Evolutionary conservation across 2,797 vertebrate species (phyloP), one percentile per base, ranked within the genome.

Genomic region (Pygocentrus nattereri): DNA sequence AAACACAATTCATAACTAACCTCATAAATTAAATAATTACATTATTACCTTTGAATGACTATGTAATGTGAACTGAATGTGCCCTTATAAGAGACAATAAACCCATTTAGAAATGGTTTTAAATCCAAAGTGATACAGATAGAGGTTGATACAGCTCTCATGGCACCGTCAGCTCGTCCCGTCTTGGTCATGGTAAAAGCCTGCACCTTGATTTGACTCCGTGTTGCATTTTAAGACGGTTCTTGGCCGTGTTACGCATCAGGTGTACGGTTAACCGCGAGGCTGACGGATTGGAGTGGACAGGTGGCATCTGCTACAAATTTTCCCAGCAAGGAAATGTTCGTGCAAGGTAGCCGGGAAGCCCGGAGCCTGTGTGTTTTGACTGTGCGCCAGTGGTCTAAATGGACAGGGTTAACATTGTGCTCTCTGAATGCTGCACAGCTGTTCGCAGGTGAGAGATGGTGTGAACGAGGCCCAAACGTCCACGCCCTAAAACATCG

Each of bases 291-390:
- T 82, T 86, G 81, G 69, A 74, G 73, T 65, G 68, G 84, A 84
- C 86, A 80, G 78, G 47, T 44, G 27, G 74, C 82, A 83, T 84
- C 81, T 87, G 86, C 74, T 83, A 79, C 84, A 80, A 56, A 82
- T 82, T 78, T 82, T 64, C 75, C 5, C 25, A 73, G 81, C 75
- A 73, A 70, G 78, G 82, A 85, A 85, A 81, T 76, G 83, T 76
- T 78, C 81, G 85, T 74, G 77, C 68, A 73, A 80, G 71, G 77
- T 79, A 86, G 85, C 86, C 81, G 84, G 86, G 83, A 88, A 82
- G 83, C 79, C 61, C 78, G 77, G 82, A 16, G 50, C 81, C 49
- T 78, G 86, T 87, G 84, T 87, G 83, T 87, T 86, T 88, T 86
- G 84, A 85, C 65, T 65, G 7, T 0, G 72, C 54, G 82, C 86